These are phyloP conservation scores for Apaloderma vittatum DNA, from an alignment of 2,113 vertebrate species.

Conservation along the genomic window DNA sequence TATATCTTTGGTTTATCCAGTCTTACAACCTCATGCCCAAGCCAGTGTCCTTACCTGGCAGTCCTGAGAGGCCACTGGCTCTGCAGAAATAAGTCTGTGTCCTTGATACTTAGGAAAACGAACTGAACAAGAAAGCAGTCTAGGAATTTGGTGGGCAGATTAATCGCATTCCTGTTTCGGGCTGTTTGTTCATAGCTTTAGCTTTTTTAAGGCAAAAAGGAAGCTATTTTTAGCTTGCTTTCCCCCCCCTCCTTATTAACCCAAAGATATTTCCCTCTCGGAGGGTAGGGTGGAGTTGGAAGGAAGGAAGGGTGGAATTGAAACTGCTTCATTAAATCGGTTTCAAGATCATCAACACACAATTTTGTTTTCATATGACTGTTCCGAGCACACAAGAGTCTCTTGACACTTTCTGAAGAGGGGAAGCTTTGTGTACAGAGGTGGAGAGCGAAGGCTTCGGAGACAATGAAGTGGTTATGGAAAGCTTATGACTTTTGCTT, in stretches of 20 bases:
- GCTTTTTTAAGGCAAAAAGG: conserved; percentile 12
- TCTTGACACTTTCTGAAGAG: background rate
- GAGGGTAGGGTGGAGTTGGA: conserved; percentile 39
- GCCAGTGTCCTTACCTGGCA: background rate
- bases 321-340: background rate
- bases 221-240: conserved; percentile 17
- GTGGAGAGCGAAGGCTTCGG: background rate
- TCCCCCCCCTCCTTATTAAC: background rate
- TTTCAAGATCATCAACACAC: background rate
- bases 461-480: background rate
- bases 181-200: conserved; percentile 40
- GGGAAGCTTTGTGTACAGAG: background rate
- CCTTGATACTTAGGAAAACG: conserved; percentile 9
- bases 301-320: conserved; percentile 53
- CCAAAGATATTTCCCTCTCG: background rate
- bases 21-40: background rate
- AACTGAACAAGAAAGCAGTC: background rate
- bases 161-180: conserved; percentile 34
- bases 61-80: background rate
- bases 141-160: conserved; percentile 42
- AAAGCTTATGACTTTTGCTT: background rate
- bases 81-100: background rate
- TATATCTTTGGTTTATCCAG: background rate
- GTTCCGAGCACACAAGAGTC: background rate
- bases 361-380: conserved; percentile 4